phyloP scores from a whole-genome alignment of 2,888 invertebrate genomes.

The Parasteatoda lunata region DNA sequence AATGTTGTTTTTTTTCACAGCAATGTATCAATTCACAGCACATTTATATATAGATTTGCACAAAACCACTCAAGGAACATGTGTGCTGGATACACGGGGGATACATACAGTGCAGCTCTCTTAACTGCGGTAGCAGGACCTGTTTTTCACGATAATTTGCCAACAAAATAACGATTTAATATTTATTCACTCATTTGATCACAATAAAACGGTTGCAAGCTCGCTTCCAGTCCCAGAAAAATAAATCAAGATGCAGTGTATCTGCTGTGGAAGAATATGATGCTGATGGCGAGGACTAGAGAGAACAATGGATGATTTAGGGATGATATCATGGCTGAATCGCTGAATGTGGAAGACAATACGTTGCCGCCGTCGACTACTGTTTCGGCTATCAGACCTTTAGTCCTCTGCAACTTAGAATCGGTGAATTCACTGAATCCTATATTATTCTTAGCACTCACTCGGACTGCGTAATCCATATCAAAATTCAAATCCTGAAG shows the following conservation, averaged over 20 bases:
- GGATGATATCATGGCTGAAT: neutral
- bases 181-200: conserved; percentile 17
- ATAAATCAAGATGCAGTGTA: conserved; percentile 24
- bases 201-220: neutral
- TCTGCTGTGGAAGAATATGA: conserved; percentile 21
- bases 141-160: neutral
- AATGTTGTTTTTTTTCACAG: neutral
- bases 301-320: neutral
- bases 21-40: neutral
- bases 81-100: neutral
- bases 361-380: conserved; percentile 75
- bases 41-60: neutral
- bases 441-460: conserved; percentile 68
- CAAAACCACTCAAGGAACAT: neutral
- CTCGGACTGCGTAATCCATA: conserved; percentile 66
- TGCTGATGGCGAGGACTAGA: neutral
- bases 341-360: conserved; percentile 75
- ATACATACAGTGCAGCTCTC: neutral
- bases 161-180: conserved; percentile 6
- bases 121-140: neutral
- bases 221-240: neutral
- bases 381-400: conserved; percentile 59
- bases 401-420: conserved; percentile 43
- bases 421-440: conserved; percentile 69
- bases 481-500: conserved; percentile 57